Evolutionary conservation across 2,113 vertebrate species (phyloP).

Genomic region (Callaeas wilsoni): DNA sequence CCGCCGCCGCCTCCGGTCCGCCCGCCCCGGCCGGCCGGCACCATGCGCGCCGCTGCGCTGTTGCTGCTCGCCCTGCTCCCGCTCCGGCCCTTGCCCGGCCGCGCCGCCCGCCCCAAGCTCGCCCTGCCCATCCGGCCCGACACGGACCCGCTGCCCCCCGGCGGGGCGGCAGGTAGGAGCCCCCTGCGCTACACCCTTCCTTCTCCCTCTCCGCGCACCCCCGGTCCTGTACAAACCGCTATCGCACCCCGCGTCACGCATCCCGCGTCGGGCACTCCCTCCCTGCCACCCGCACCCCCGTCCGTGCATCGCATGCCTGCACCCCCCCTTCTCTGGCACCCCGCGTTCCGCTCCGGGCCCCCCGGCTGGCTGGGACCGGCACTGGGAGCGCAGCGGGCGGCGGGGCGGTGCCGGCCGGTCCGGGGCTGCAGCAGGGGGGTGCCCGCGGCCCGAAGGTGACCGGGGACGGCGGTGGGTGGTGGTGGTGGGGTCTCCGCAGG

Average conservation of each 20-base stretch:
- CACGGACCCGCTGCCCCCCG: conserved; percentile 79
- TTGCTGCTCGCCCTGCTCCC: neutral
- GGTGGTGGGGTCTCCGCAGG: conserved; percentile 72
- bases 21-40: neutral
- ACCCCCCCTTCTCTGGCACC: neutral
- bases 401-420: conserved; percentile 48
- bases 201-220: neutral
- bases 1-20: neutral
- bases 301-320: neutral
- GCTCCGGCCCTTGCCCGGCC: neutral
- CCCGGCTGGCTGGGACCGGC: neutral
- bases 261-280: neutral
- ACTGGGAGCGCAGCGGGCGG: neutral
- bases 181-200: neutral
- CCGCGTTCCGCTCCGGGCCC: neutral
- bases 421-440: conserved; percentile 11
- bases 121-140: conserved; percentile 85
- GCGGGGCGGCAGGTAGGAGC: conserved; percentile 82
- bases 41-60: neutral
- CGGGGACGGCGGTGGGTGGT: conserved; percentile 62
- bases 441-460: conserved; percentile 66
- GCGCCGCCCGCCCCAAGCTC: conserved; percentile 75
- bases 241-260: neutral
- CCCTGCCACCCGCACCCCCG: neutral
- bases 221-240: neutral